These are phyloP conservation scores for Lithophane socia DNA, from an alignment of 2,888 invertebrate species.

Conservation along the genomic window DNA sequence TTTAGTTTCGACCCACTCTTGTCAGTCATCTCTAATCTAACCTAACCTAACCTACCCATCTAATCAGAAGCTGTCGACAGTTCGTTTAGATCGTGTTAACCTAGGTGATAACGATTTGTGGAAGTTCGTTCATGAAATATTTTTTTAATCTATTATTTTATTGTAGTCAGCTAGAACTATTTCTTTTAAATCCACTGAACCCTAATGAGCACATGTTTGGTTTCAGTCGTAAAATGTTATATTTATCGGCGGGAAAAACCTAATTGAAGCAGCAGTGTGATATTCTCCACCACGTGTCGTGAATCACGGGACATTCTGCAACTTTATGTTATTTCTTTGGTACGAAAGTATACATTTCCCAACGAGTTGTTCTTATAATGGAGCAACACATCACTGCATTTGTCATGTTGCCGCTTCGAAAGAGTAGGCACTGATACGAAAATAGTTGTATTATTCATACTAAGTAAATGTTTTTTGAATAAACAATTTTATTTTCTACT, in stretches of 20 bases:
- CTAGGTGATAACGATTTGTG: too few relatives aligned
- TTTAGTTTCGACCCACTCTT: neutral
- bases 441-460: slow-evolving; percentile 27
- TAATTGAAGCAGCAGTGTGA: slow-evolving; percentile 31
- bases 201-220: slow-evolving; percentile 51
- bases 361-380: slow-evolving; percentile 9
- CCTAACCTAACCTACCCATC: neutral
- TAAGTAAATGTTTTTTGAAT: neutral
- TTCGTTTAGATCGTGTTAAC: neutral
- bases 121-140: neutral
- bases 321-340: slow-evolving; percentile 5
- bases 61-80: neutral
- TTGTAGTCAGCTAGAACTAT: neutral
- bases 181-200: slow-evolving; percentile 17
- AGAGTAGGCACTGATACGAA: slow-evolving; percentile 16
- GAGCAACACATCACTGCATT: slow-evolving; percentile 16
- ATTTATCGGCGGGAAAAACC: slow-evolving; percentile 57
- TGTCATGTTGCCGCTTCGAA: slow-evolving; percentile 13
- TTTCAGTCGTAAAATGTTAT: slow-evolving; percentile 49
- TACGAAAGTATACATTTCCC: neutral
- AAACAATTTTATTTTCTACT: neutral
- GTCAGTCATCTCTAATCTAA: neutral
- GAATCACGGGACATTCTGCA: slow-evolving; percentile 43
- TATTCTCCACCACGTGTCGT: slow-evolving; percentile 34
- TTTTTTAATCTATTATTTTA: neutral